Evolutionary conservation across 2,797 vertebrate genomes (phyloP), one percentile per base, ranked within the genome.

Genomic region (Chiroxiphia lanceolata): DNA sequence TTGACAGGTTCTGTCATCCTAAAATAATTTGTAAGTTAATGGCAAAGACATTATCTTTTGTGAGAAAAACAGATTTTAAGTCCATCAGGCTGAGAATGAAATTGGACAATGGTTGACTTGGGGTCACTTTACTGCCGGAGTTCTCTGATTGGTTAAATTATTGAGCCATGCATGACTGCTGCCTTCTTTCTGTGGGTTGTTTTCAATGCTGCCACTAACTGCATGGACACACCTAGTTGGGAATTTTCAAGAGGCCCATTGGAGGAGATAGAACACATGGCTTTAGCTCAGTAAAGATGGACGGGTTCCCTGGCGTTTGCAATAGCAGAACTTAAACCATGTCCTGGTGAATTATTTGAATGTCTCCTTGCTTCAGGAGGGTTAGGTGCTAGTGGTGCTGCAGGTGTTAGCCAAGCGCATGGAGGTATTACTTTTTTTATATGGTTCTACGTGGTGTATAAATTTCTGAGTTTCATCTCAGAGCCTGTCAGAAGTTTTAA

Each of bases 361-460:
- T 67, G 25, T 5, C 8, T 10, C 3, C 11, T 90, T 82, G 42
- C 54, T 63, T 91, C 11, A 16, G 23, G 47, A 64, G 19, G 5
- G 3, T 53, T 68, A 29, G 11, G 31, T 77, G 56, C 11, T 63
- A 29, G 27, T 67, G 36, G 26, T 63, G 18, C 20, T 42, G 15
- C n/a, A 63, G 53, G 11, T 81, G 17, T 64, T 86, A 59, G 26
- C 29, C 50, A 90, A 63, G 5, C 19, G 34, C 68, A 26, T 23
- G 36, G 3, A 65, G 38, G 25, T 72, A 15, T 36, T 70, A 34
- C 1, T 74, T 51, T 18, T 48, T 34, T 23, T 36, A 11, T 20
- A 8, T 36, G 6, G 26, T n/a, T 83, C 8, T 36, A 0, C 5
- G 11, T 60, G 79, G 13, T 3, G 2, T 26, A 16, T 48, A 36